Conservation (phyloP, 2,888 invertebrate species). For the Caenorhabditis becei region DNA sequence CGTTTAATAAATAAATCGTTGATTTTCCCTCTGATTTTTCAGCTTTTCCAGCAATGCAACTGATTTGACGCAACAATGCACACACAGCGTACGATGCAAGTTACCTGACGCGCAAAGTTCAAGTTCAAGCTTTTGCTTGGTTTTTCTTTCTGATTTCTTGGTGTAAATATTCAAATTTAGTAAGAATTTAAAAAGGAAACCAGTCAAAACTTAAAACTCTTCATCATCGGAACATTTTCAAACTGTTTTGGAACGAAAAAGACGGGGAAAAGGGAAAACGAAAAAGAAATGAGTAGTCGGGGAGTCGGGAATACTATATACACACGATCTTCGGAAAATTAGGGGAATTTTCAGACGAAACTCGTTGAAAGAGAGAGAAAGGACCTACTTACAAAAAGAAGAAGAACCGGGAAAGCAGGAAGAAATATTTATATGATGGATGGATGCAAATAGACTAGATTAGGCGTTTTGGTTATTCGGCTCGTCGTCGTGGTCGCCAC, state of each 20-base stretch:
- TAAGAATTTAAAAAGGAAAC: not conserved
- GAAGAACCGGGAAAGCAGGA: slow-evolving; percentile 2
- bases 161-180: not conserved
- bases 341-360: slow-evolving; percentile 4
- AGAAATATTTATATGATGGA: slow-evolving; percentile 10
- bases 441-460: slow-evolving; percentile 2
- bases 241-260: too few species aligned
- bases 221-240: slow-evolving; percentile 18
- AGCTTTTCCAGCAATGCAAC: not conserved
- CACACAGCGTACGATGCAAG: not conserved
- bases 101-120: not conserved
- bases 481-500: not conserved
- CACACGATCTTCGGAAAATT: not conserved
- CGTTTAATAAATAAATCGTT: not conserved
- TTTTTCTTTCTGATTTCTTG: too few species aligned
- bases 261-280: too few species aligned
- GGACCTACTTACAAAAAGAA: slow-evolving; percentile 20
- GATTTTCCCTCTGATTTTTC: not conserved
- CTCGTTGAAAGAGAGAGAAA: slow-evolving; percentile 40
- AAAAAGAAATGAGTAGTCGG: slow-evolving; percentile 26
- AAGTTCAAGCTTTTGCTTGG: too few species aligned
- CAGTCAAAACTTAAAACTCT: slow-evolving; percentile 17
- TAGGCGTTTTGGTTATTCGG: not conserved
- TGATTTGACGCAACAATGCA: not conserved
- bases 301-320: not conserved